Percentiles rank a stretch among this genome's conserved stretches.
Conservation (phyloP, 2,888 invertebrate genomes). For the Torymus auratus region DNA sequence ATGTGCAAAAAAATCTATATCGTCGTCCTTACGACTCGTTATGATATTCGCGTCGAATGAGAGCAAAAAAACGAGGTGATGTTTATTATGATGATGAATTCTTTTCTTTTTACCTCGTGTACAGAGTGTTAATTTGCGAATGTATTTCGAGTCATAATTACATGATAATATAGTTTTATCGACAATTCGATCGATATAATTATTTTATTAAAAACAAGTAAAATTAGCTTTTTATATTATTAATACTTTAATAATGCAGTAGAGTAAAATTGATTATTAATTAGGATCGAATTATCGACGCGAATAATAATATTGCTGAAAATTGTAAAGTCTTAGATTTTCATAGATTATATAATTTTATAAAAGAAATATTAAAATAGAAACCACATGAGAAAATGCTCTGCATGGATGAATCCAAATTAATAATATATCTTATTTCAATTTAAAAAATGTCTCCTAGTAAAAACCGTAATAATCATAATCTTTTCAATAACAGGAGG, state of each 20-base stretch:
- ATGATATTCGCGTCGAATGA: conserved; percentile 23
- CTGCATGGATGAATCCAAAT: no score
- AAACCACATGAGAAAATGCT: no score
- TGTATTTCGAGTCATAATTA: conserved; percentile 43
- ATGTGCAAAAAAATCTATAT: conserved; percentile 59
- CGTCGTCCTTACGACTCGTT: conserved; percentile 47
- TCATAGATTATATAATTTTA: not conserved
- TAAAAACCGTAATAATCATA: no score
- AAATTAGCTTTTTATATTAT: no score
- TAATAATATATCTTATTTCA: no score
- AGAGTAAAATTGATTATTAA: no score
- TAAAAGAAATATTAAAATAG: conserved; percentile 16
- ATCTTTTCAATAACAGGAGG: no score
- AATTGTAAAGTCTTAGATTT: conserved; percentile 23
- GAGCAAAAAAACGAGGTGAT: conserved; percentile 2
- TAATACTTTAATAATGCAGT: no score
- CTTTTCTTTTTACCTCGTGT: conserved; percentile 38
- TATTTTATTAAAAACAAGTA: no score
- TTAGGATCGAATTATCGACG: conserved; percentile 16
- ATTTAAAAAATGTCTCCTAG: no score
- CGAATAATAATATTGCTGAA: conserved; percentile 26
- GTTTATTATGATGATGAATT: conserved; percentile 11
- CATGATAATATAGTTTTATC: not conserved
- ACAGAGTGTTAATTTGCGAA: conserved; percentile 14
- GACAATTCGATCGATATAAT: no score